A percentile compares a stretch with the other conserved stretches of the same genome.
These are phyloP conservation scores for Cephus rjabovi DNA, from an alignment of 2,888 invertebrate species.

Conservation along the genomic window DNA sequence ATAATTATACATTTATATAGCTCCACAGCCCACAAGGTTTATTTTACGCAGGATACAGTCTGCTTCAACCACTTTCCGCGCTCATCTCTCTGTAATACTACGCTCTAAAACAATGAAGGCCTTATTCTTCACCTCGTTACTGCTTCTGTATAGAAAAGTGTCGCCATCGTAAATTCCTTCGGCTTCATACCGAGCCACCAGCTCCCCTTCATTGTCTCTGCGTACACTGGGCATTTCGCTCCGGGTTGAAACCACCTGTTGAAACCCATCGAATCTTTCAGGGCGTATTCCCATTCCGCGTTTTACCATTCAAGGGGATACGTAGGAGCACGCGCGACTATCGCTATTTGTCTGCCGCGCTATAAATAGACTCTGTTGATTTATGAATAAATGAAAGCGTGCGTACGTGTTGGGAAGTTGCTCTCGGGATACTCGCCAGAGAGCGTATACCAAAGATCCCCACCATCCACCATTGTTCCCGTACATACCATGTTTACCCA, in stretches of 20 bases:
- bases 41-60: neutral
- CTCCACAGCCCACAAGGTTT: neutral
- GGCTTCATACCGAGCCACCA: neutral
- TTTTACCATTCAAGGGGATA: constrained; percentile 59
- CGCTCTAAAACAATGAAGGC: neutral
- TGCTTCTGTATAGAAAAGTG: neutral
- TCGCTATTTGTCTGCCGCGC: constrained; percentile 59
- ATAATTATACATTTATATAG: neutral
- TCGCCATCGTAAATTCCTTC: neutral
- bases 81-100: neutral
- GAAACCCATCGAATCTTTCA: neutral
- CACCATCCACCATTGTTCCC: neutral
- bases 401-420: neutral
- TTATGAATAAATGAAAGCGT: constrained; percentile 62
- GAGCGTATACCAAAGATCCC: constrained; percentile 17
- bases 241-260: neutral
- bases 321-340: constrained; percentile 46
- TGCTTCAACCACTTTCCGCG: neutral
- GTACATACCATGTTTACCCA: neutral
- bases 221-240: neutral
- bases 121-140: neutral
- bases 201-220: neutral
- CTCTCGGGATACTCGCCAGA: constrained; percentile 34
- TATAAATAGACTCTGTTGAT: constrained; percentile 63
- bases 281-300: constrained; percentile 42